Base-by-base conservation (phyloP, 2,888 invertebrate genomes). In the Tachina lurida region DNA sequence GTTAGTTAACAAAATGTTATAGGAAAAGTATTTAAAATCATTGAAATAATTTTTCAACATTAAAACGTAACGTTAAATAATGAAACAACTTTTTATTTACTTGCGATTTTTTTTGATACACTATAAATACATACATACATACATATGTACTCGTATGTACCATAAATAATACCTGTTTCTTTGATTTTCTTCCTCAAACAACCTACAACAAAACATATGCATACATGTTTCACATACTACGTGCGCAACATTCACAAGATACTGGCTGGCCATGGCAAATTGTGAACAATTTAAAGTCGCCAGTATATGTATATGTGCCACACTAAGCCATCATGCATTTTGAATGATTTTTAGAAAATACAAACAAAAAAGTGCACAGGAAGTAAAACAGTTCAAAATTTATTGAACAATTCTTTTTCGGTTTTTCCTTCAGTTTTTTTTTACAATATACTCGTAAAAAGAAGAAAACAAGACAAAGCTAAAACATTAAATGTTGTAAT, bases 331-430 rank as follows among this genome's bases (percentile, higher is more conserved):
- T 39, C 79, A 63, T 63, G 56, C 10, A 56, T 45, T 43, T 71
- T 65, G 54, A 63, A 45, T 19, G 31, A 56, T 47, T 17, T 31
- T 67, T 39, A 56, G 13, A 63, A 12, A 60, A 47, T 58, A 43
- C 3, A 62, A 70, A 47, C 31, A 41, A 56, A 43, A 22, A 63
- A 67, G 75, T 81, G 62, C 70, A 77, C 65, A 77, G 83, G 83
- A 83, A 83, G 77, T 73, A 52, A 67, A 77, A 60, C 73, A 67
- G 22, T 77, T 77, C 60, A 77, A 82, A 83, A 78, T 83, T 83
- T 77, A 83, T 83, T 83, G 67, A 73, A 77, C 83, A 77, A 77
- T 73, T 73, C 67, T 77, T 83, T 60, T 83, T 71, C 13, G 60
- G 31, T 52, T 60, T 75, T 81, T 75, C 52, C 60, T 60, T 68